Conservation (phyloP, 2,113 vertebrate species). For the Bubo blakistoni region DNA sequence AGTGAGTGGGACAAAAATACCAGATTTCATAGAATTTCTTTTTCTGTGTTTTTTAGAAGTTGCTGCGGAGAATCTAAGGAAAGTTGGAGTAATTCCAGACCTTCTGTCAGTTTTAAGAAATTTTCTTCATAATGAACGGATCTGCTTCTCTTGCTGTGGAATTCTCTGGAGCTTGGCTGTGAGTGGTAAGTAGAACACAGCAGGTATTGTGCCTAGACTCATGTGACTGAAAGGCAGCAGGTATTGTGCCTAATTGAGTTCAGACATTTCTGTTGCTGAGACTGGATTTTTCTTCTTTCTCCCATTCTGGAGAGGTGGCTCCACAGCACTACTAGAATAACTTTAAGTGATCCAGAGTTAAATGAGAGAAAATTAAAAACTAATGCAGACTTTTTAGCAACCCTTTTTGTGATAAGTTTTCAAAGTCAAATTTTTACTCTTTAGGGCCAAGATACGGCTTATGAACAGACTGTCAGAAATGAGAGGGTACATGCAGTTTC, state of each 20-base stretch:
- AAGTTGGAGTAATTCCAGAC: slow-evolving; percentile 40
- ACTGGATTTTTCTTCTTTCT: not conserved
- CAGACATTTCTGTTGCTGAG: not conserved
- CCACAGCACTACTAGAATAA: not conserved
- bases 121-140: slow-evolving; percentile 29
- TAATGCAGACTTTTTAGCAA: not conserved
- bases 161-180: slow-evolving; percentile 73
- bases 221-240: not conserved
- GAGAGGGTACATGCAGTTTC: not conserved
- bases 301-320: not conserved
- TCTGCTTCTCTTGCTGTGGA: slow-evolving; percentile 61
- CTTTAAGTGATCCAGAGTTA: not conserved
- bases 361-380: not conserved
- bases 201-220: not conserved
- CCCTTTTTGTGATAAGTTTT: not conserved
- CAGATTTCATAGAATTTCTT: not conserved
- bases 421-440: not conserved
- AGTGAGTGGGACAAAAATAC: not conserved
- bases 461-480: not conserved
- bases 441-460: not conserved
- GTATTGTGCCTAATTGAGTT: not conserved
- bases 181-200: slow-evolving; percentile 60
- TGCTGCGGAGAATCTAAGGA: slow-evolving; percentile 23
- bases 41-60: slow-evolving; percentile 24
- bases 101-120: slow-evolving; percentile 43